Percentiles rank a stretch among this genome's conserved stretches.
phyloP scores from a whole-genome alignment of 2,113 vertebrate species.

The Nanorana parkeri region DNA sequence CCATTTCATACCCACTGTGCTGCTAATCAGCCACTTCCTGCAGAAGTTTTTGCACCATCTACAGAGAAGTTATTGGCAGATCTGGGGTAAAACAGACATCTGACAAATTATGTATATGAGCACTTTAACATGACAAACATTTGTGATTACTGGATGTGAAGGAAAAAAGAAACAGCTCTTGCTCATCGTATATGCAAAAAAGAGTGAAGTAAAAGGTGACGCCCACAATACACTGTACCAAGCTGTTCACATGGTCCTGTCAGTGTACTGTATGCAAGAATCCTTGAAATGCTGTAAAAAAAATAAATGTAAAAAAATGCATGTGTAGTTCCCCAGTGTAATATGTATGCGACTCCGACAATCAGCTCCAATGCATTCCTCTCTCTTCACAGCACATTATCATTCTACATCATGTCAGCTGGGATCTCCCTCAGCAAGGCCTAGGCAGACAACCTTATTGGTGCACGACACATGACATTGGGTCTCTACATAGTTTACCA shows the following conservation, averaged over 20 bases:
- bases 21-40: no score
- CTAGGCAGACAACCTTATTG: conserved; percentile 6
- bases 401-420: background rate
- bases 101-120: no score
- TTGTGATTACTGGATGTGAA: no score
- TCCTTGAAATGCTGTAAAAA: background rate
- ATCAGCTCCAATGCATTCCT: background rate
- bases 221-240: no score
- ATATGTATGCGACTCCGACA: background rate
- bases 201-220: background rate
- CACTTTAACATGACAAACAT: no score
- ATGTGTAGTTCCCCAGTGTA: background rate
- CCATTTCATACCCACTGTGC: no score
- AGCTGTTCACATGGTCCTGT: background rate
- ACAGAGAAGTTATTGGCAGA: no score
- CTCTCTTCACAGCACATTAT: conserved; percentile 1
- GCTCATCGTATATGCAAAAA: no score
- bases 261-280: background rate
- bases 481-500: conserved; percentile 2
- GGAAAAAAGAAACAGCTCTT: no score
- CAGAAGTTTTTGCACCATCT: no score
- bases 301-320: background rate
- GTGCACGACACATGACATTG: conserved; percentile 15
- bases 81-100: no score
- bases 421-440: background rate